These are phyloP conservation scores for Megaleporinus macrocephalus DNA, from an alignment of 2,113 vertebrate species.

Conservation along the genomic window DNA sequence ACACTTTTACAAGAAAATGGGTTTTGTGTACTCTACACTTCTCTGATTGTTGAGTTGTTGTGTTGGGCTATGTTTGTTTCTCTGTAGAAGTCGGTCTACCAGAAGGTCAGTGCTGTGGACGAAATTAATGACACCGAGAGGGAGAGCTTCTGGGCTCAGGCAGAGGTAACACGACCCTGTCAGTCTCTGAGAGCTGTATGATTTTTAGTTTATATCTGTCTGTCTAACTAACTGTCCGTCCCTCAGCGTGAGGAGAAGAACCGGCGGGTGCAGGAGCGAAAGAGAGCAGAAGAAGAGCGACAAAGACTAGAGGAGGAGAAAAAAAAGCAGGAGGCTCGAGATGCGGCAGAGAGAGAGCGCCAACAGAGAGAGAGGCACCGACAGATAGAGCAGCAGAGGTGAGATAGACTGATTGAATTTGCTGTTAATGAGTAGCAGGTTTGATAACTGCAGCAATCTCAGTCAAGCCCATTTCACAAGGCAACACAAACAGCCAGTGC, in stretches of 20 bases:
- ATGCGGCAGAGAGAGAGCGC: slow-evolving; percentile 76
- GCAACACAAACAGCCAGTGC: too few relatives aligned
- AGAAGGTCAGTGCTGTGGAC: slow-evolving; percentile 84
- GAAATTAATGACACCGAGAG: slow-evolving; percentile 88
- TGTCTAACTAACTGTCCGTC: not conserved
- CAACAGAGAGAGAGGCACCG: slow-evolving; percentile 69
- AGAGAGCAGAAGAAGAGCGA: slow-evolving; percentile 71
- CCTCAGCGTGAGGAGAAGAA: slow-evolving; percentile 86
- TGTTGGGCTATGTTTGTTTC: not conserved
- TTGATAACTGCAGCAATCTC: too few relatives aligned
- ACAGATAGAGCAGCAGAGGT: too few relatives aligned
- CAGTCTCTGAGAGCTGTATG: not conserved
- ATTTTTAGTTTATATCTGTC: not conserved
- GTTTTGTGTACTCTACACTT: not conserved
- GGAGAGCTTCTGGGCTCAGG: slow-evolving; percentile 88
- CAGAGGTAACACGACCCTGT: slow-evolving; percentile 75
- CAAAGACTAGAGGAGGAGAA: slow-evolving; percentile 78
- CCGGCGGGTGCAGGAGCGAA: slow-evolving; percentile 78
- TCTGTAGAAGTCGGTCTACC: slow-evolving; percentile 78
- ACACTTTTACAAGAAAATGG: not conserved
- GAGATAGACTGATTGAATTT: too few relatives aligned
- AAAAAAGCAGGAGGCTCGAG: slow-evolving; percentile 78
- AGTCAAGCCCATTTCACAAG: too few relatives aligned
- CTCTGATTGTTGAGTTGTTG: not conserved
- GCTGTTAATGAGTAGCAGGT: too few relatives aligned